These are phyloP conservation scores for Cydia splendana DNA, from an alignment of 1,140 invertebrate genomes.

Conservation along the genomic window DNA sequence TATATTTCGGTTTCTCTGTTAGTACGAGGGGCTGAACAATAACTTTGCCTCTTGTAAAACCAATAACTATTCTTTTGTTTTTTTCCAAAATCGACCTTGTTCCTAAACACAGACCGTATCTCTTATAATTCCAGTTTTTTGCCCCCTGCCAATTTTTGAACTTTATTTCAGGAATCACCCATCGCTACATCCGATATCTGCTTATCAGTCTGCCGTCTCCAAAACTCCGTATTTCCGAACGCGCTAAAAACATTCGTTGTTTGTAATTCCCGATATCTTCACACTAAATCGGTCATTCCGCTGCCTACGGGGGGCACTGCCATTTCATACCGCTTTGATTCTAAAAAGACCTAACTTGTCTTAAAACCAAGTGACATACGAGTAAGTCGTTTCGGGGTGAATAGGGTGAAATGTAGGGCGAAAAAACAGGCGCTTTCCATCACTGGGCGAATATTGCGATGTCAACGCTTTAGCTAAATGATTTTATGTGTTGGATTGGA, in stretches of 20 bases:
- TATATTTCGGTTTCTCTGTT: no score
- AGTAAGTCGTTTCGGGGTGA: background rate
- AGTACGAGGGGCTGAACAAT: no score
- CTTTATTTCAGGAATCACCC: no score
- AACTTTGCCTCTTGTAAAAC: no score
- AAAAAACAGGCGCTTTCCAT: slow-evolving; percentile 21
- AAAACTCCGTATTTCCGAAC: slow-evolving; percentile 11
- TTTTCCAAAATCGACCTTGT: no score
- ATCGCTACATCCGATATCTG: background rate
- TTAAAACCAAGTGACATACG: background rate
- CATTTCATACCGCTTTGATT: background rate
- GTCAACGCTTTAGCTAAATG: slow-evolving; percentile 2
- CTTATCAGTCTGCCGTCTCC: background rate
- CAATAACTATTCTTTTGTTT: no score
- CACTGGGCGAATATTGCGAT: slow-evolving; percentile 22
- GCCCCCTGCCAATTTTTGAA: no score
- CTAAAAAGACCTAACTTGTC: background rate
- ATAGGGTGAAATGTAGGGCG: slow-evolving; percentile 18
- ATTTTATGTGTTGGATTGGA: slow-evolving; percentile 7
- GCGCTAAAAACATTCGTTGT: slow-evolving; percentile 18
- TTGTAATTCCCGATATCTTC: slow-evolving; percentile 27
- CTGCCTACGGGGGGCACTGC: slow-evolving; percentile 1
- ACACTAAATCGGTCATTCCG: slow-evolving; percentile 24
- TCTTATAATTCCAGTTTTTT: no score
- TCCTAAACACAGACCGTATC: no score